A percentile compares a stretch with the other conserved stretches of the same genome.
phyloP scores from a whole-genome alignment of 2,797 vertebrate genomes.

The Myripristis jacobus region DNA sequence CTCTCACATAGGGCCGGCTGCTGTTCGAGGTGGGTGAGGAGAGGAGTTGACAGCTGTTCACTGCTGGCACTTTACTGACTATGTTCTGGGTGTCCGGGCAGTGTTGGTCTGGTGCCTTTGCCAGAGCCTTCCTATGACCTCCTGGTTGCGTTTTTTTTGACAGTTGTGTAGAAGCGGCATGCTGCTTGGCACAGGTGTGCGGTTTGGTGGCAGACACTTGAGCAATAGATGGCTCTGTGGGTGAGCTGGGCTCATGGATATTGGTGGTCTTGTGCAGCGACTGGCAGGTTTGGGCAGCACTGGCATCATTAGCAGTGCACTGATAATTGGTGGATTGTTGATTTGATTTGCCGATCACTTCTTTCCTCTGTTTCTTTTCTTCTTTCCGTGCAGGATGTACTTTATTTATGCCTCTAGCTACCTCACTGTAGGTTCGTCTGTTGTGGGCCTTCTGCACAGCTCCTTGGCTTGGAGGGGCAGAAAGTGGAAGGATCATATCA shows the following conservation, averaged over 20 bases:
- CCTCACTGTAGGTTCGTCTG: conserved; percentile 11
- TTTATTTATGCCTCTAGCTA: conserved; percentile 1
- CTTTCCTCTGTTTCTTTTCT: background rate
- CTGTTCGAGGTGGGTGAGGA: background rate
- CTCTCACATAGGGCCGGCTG: background rate
- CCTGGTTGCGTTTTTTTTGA: background rate
- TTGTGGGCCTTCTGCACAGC: background rate
- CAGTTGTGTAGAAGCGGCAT: background rate
- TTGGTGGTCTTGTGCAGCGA: background rate
- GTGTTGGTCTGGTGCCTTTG: conserved; percentile 22
- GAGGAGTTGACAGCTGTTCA: too few relatives aligned
- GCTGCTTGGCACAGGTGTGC: background rate
- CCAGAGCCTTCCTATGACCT: background rate
- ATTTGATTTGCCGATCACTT: background rate
- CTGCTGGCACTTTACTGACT: too few relatives aligned
- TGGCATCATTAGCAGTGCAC: background rate
- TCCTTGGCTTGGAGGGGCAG: conserved; percentile 1
- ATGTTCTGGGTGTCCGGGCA: background rate
- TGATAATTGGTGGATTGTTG: background rate
- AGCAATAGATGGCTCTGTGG: background rate
- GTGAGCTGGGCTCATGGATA: background rate
- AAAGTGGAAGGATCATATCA: background rate
- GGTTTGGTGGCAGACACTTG: background rate
- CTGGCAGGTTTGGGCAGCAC: background rate
- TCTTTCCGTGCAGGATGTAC: background rate